Percentiles rank a stretch among this genome's conserved stretches.
Evolutionary conservation across 2,113 vertebrate species (phyloP).

Genomic region (Collichthys lucidus): DNA sequence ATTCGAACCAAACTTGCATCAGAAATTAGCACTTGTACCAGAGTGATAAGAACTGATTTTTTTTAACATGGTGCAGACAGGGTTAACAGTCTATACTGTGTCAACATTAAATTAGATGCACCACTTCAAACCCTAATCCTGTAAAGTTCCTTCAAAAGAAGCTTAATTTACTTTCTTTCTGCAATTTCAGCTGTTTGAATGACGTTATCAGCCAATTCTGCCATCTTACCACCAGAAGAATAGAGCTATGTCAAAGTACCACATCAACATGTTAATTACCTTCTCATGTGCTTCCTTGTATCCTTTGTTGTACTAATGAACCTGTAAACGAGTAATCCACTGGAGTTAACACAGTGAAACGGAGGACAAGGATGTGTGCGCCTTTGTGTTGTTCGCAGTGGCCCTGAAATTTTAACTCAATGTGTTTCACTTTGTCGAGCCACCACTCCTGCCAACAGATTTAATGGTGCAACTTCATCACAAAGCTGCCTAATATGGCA

Average conservation of each 20-base stretch:
- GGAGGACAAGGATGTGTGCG: neutral
- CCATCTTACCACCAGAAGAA: neutral
- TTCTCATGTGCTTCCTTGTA: neutral
- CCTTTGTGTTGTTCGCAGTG: neutral
- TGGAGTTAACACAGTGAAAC: neutral
- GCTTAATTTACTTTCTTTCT: neutral
- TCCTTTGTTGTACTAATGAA: neutral
- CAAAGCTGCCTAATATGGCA: slow-evolving; percentile 29
- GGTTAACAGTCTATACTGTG: no score
- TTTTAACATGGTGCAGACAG: no score
- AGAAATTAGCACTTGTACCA: no score
- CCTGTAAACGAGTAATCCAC: slow-evolving; percentile 20
- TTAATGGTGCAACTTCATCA: slow-evolving; percentile 51
- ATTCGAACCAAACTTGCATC: no score
- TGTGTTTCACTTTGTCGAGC: neutral
- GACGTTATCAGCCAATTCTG: no score
- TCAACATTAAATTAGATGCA: neutral
- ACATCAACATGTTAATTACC: neutral
- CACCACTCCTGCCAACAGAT: slow-evolving; percentile 22
- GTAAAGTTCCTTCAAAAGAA: neutral
- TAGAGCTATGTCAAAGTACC: neutral
- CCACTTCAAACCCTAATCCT: neutral
- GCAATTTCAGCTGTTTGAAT: neutral
- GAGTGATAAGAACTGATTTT: no score
- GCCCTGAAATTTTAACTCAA: neutral